A percentile compares a stretch with the other conserved stretches of the same genome.
Conservation (phyloP, 1,140 invertebrate species). For the Ceratitis capitata region DNA sequence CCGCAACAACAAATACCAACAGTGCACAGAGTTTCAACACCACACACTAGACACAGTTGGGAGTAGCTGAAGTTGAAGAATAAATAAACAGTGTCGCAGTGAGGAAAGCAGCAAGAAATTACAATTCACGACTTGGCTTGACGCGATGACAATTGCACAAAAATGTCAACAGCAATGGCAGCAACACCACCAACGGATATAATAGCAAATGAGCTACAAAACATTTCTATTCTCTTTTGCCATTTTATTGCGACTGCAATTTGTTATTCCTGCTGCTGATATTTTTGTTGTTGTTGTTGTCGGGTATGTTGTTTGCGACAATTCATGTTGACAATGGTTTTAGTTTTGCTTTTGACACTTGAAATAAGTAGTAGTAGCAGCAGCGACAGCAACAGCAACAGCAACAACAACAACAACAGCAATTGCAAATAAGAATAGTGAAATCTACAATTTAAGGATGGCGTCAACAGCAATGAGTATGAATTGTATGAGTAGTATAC, state of each 20-base stretch:
- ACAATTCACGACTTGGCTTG: slow-evolving; percentile 18
- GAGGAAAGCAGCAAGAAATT: slow-evolving; percentile 15
- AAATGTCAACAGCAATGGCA: background rate
- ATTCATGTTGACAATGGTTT: slow-evolving; percentile 64
- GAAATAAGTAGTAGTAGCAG: slow-evolving; percentile 58
- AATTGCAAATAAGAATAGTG: background rate
- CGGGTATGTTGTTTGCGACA: slow-evolving; percentile 57
- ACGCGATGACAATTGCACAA: slow-evolving; percentile 6
- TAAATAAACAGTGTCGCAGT: background rate
- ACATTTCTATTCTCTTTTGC: slow-evolving; percentile 21
- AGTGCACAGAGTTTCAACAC: background rate
- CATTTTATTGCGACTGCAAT: background rate
- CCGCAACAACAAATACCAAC: background rate
- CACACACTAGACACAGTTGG: background rate
- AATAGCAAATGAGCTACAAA: background rate
- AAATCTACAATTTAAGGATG: background rate
- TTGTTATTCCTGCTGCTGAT: too few relatives aligned
- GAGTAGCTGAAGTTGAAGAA: too few relatives aligned
- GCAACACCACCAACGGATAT: background rate
- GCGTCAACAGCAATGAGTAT: background rate
- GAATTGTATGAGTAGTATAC: background rate
- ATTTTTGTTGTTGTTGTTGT: background rate
- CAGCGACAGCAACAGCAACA: slow-evolving; percentile 44
- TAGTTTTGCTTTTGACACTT: slow-evolving; percentile 64
- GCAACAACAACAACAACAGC: slow-evolving; percentile 47